phyloP scores from a whole-genome alignment of 2,113 vertebrate genomes.

The Carollia perspicillata region DNA sequence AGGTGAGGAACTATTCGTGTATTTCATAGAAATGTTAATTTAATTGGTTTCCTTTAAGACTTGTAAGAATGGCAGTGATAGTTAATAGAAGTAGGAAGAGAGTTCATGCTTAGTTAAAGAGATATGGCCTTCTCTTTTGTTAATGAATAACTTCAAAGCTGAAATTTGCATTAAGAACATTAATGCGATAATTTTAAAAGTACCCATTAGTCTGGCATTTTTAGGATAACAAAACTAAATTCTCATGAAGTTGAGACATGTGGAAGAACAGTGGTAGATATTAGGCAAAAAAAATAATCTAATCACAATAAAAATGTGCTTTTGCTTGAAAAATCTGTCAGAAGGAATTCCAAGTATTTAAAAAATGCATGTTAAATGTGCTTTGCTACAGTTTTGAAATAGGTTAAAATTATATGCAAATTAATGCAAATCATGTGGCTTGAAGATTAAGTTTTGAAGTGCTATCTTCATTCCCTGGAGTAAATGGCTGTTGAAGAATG shows the following conservation, averaged over 20 bases:
- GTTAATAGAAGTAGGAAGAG: conserved; percentile 56
- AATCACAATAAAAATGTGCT: conserved; percentile 67
- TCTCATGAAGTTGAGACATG: conserved; percentile 53
- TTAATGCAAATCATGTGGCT: conserved; percentile 57
- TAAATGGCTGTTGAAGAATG: conserved; percentile 62
- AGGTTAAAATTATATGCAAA: conserved; percentile 69
- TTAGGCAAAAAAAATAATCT: conserved; percentile 49
- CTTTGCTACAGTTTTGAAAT: conserved; percentile 66
- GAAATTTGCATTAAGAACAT: conserved; percentile 69
- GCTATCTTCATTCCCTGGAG: conserved; percentile 56
- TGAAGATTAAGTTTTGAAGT: conserved; percentile 67
- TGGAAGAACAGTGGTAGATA: conserved; percentile 61
- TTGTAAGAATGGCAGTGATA: conserved; percentile 52
- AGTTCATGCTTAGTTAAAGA: conserved; percentile 61
- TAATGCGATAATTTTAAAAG: conserved; percentile 69
- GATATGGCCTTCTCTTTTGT: conserved; percentile 69
- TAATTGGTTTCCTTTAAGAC: conserved; percentile 68
- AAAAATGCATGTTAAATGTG: conserved; percentile 62
- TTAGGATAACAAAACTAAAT: conserved; percentile 66
- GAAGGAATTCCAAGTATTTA: conserved; percentile 58
- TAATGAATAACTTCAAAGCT: conserved; percentile 75
- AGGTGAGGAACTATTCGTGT: conserved; percentile 52
- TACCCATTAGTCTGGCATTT: conserved; percentile 64
- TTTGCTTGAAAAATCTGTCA: conserved; percentile 61
- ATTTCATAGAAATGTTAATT: conserved; percentile 66